Evolutionary conservation across 2,797 vertebrate genomes (phyloP).

Genomic region (Enteromius trimaculatus): DNA sequence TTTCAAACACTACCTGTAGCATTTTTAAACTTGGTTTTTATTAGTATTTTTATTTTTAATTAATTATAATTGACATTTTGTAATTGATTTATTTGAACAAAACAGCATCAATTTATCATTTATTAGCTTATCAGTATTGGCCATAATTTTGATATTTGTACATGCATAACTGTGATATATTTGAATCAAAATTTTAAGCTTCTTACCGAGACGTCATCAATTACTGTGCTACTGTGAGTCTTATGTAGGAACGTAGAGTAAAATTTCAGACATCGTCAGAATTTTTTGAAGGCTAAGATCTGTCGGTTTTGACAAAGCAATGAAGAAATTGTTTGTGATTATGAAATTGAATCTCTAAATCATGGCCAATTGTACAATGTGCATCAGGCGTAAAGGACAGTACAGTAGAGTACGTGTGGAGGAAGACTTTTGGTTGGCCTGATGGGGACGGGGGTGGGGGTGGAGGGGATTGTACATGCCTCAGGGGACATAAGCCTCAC

Average conservation of each 20-base stretch:
- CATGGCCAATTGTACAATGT: background rate
- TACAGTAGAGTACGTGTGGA: conserved; percentile 3
- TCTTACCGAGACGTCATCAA: background rate
- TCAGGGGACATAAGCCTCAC: conserved; percentile 59
- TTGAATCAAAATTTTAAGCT: background rate
- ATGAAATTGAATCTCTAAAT: background rate
- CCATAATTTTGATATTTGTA: background rate
- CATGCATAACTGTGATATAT: background rate
- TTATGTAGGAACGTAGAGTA: background rate
- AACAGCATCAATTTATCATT: background rate
- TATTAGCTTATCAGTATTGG: background rate
- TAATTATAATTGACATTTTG: too few species aligned
- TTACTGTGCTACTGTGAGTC: too few species aligned
- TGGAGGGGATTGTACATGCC: conserved; percentile 58
- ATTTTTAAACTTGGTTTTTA: background rate
- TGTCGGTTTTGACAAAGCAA: background rate
- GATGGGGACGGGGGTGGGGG: background rate
- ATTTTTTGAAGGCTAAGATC: background rate
- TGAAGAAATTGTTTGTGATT: background rate
- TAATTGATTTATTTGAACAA: background rate
- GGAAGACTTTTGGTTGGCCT: conserved; percentile 33
- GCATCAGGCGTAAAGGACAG: background rate
- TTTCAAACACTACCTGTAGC: background rate
- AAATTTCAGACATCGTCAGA: background rate
- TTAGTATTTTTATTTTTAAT: too few species aligned